These are phyloP conservation scores for Oryzias dopingdopingensis DNA, from an alignment of 2,797 vertebrate genomes.

Conservation along the genomic window DNA sequence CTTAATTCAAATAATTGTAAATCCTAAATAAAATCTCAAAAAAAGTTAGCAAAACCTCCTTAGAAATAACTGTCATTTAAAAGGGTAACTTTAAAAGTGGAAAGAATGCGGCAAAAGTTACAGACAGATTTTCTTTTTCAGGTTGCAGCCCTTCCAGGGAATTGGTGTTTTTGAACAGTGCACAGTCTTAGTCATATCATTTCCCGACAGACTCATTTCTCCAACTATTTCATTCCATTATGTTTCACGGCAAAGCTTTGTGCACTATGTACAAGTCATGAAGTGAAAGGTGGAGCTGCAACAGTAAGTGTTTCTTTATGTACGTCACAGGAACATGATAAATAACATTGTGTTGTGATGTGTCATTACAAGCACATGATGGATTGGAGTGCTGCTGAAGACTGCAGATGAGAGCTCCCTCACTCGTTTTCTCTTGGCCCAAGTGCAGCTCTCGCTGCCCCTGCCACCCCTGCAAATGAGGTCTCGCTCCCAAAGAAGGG, in stretches of 20 bases:
- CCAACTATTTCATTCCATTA: slow-evolving; percentile 35
- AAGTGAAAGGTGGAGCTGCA: slow-evolving; percentile 14
- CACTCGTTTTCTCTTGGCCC: background rate
- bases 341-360: slow-evolving; percentile 35
- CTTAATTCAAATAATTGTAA: too few species aligned
- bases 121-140: slow-evolving; percentile 6
- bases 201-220: slow-evolving; percentile 46
- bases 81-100: too few species aligned
- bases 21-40: too few species aligned
- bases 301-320: background rate
- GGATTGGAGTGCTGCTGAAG: slow-evolving; percentile 26
- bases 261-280: slow-evolving; percentile 18
- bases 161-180: slow-evolving; percentile 41
- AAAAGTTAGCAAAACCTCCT: too few species aligned
- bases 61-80: too few species aligned
- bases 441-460: slow-evolving; percentile 33
- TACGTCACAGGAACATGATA: slow-evolving; percentile 11
- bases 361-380: slow-evolving; percentile 42
- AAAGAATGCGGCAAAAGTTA: too few species aligned
- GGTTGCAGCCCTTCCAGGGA: slow-evolving; percentile 34
- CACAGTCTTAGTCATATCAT: slow-evolving; percentile 42
- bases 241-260: slow-evolving; percentile 26
- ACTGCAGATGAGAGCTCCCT: slow-evolving; percentile 39
- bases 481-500: slow-evolving; percentile 38
- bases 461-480: slow-evolving; percentile 52